A percentile compares a stretch with the other conserved stretches of the same genome.
phyloP scores from a whole-genome alignment of 2,797 vertebrate species.

The Coluber constrictor region DNA sequence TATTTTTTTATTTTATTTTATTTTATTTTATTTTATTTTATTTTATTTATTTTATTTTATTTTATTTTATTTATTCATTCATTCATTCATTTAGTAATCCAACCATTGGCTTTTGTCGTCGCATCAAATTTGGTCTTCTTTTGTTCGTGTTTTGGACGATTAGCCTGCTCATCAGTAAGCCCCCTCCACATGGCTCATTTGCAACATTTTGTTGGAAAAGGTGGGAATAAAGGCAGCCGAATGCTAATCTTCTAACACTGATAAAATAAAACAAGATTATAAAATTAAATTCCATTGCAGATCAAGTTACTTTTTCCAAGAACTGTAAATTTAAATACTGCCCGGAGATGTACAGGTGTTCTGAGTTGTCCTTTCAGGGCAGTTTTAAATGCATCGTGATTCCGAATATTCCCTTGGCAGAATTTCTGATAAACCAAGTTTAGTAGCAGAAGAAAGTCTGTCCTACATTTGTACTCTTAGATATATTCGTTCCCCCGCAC shows the following conservation, averaged over 20 bases:
- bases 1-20: no score
- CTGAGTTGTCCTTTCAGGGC: conserved; percentile 9
- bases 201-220: not conserved
- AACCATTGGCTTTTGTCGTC: not conserved
- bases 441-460: conserved; percentile 17
- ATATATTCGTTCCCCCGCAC: not conserved
- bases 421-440: conserved; percentile 18
- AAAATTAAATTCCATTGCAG: not conserved
- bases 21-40: no score
- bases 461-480: conserved; percentile 35
- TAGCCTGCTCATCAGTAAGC: not conserved
- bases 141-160: not conserved
- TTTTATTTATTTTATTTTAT: no score
- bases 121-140: not conserved
- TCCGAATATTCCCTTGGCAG: conserved; percentile 22
- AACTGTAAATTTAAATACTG: conserved; percentile 12
- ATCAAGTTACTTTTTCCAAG: conserved; percentile 22
- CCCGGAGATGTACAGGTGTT: not conserved
- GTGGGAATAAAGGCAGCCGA: not conserved
- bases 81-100: not conserved
- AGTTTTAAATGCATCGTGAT: conserved; percentile 9
- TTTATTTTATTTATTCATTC: no score
- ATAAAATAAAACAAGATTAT: not conserved
- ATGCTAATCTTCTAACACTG: not conserved
- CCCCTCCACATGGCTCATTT: not conserved